A percentile compares a stretch with the other conserved stretches of the same genome.
These are phyloP conservation scores for Ceriagrion tenellum DNA, from an alignment of 2,888 invertebrate species.

Conservation along the genomic window DNA sequence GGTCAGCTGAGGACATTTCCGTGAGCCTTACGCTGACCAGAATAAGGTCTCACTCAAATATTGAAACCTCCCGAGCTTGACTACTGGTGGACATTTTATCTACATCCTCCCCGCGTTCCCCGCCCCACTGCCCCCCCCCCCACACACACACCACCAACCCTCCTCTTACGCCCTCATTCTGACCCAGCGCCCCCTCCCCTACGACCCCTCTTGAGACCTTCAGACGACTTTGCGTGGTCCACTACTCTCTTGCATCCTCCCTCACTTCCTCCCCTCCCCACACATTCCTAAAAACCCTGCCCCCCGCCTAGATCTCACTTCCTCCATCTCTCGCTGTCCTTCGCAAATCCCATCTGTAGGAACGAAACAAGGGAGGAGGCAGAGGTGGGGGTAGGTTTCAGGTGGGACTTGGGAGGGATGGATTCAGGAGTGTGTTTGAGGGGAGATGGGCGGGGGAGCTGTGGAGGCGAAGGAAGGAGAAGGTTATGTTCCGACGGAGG, in stretches of 20 bases:
- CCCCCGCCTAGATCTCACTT: background rate
- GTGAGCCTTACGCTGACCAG: conserved; percentile 31
- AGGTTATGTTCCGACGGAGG: background rate
- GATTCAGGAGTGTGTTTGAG: too few relatives aligned
- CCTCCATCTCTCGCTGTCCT: background rate
- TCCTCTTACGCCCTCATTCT: background rate
- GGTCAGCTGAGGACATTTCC: conserved; percentile 39
- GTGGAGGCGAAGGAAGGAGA: background rate
- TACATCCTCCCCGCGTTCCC: background rate
- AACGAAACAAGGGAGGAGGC: background rate
- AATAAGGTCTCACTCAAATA: conserved; percentile 58
- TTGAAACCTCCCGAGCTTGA: conserved; percentile 45
- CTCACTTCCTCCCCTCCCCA: background rate
- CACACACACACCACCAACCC: too few relatives aligned
- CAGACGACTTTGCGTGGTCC: background rate
- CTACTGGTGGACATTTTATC: conserved; percentile 33
- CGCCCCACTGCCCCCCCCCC: background rate
- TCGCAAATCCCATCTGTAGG: conserved; percentile 32
- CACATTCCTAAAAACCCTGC: background rate
- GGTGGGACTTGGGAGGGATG: background rate
- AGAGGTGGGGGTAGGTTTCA: background rate
- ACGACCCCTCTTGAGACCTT: background rate
- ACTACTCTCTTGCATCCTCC: background rate
- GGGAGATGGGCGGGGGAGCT: background rate
- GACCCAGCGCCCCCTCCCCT: background rate